Conservation (phyloP, 2,888 invertebrate species). For the Adineta ricciae region DNA sequence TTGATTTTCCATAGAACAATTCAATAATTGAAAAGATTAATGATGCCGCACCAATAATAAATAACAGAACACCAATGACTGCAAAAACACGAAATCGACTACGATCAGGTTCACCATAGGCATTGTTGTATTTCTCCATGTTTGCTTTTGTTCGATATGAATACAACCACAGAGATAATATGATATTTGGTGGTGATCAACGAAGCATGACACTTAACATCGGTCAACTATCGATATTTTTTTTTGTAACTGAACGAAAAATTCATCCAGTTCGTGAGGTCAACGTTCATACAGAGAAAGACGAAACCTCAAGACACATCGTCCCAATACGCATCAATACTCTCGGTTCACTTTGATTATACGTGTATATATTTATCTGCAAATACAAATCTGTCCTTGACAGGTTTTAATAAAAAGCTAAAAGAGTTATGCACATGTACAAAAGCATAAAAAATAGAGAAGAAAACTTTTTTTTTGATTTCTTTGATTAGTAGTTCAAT, state of each 20-base stretch:
- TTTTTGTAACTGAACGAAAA: not conserved
- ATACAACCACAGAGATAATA: not conserved
- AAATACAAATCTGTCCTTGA: not conserved
- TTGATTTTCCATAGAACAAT: not conserved
- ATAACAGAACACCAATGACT: not conserved
- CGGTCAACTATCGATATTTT: not conserved
- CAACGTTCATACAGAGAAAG: not conserved
- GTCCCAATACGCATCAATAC: not conserved
- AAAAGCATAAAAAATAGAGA: not conserved
- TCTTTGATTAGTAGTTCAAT: not conserved
- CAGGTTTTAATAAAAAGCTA: not conserved
- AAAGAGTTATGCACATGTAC: not conserved
- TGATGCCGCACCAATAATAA: constrained; percentile 14
- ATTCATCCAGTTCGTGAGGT: not conserved
- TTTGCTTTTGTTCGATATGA: not conserved
- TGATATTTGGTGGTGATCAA: not conserved
- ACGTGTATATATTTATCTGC: not conserved
- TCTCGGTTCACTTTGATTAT: not conserved
- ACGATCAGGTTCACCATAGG: not conserved
- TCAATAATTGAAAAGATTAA: not conserved
- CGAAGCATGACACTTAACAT: not conserved
- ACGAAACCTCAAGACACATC: not conserved
- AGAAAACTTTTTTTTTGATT: not conserved
- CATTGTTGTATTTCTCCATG: not conserved
- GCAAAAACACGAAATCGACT: not conserved